Percentiles rank a stretch among this genome's conserved stretches.
Evolutionary conservation across 1,140 invertebrate genomes (phyloP).

Genomic region (Tetragnatha versicolor): DNA sequence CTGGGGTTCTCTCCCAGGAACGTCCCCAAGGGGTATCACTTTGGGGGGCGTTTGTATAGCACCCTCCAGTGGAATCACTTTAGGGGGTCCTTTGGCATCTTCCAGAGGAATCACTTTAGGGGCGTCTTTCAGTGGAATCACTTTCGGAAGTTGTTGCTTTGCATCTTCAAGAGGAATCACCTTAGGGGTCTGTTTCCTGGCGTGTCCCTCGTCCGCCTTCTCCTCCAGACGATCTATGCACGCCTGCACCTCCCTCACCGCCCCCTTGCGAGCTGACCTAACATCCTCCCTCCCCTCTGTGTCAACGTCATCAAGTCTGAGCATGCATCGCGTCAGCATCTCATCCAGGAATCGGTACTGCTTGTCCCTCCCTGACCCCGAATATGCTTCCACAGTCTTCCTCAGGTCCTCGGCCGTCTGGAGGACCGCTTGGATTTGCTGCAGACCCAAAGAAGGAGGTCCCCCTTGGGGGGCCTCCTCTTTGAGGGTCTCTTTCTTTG

Average conservation of each 20-base stretch:
- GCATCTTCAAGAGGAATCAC: background rate
- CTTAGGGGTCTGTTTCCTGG: background rate
- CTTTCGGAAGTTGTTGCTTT: background rate
- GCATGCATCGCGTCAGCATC: slow-evolving; percentile 89
- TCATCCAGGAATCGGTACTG: slow-evolving; percentile 89
- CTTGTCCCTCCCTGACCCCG: slow-evolving; percentile 74
- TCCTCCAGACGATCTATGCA: slow-evolving; percentile 83
- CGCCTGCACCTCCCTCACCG: slow-evolving; percentile 86
- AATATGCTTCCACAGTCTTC: slow-evolving; percentile 8
- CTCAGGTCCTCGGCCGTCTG: slow-evolving; percentile 37
- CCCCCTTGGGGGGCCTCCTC: slow-evolving; percentile 19
- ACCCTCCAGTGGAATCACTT: no score
- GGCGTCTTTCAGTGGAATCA: background rate
- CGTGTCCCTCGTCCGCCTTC: slow-evolving; percentile 64
- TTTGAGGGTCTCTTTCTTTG: slow-evolving; percentile 41
- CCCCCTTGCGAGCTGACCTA: slow-evolving; percentile 81
- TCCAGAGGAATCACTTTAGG: background rate
- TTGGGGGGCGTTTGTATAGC: background rate
- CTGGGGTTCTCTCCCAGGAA: no score
- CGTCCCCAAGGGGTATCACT: background rate
- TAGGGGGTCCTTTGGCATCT: background rate
- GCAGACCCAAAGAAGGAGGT: slow-evolving; percentile 25
- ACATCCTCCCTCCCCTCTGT: slow-evolving; percentile 90
- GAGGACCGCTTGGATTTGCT: slow-evolving; percentile 34
- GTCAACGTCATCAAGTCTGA: slow-evolving; percentile 90